Evolutionary conservation across 1,140 invertebrate genomes (phyloP).

Genomic region (Thaumatotibia leucotreta): DNA sequence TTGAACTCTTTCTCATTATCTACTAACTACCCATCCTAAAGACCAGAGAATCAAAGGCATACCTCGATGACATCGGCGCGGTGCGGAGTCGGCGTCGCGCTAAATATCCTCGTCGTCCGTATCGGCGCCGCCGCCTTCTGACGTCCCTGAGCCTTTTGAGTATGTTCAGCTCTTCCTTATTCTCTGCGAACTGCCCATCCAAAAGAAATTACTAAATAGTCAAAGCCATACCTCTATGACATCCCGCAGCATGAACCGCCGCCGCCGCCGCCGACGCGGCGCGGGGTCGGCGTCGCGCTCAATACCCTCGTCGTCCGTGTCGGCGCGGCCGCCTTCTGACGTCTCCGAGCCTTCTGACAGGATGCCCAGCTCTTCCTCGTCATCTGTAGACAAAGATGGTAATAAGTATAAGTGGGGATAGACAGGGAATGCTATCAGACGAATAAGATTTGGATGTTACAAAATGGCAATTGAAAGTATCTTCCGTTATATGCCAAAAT

Average conservation of each 20-base stretch:
- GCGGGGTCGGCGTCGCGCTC: constrained; percentile 90
- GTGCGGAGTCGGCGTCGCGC: constrained; percentile 87
- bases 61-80: constrained; percentile 27
- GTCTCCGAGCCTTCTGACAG: constrained; percentile 55
- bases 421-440: too few relatives aligned
- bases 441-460: neutral
- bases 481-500: too few relatives aligned
- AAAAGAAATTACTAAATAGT: too few relatives aligned
- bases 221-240: constrained; percentile 55
- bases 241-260: constrained; percentile 61
- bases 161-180: constrained; percentile 55
- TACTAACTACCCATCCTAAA: too few relatives aligned
- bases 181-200: constrained; percentile 46
- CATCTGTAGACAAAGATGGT: constrained; percentile 38
- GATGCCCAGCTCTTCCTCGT: constrained; percentile 54
- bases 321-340: constrained; percentile 71
- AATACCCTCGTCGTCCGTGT: constrained; percentile 93
- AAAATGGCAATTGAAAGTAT: neutral
- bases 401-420: too few relatives aligned
- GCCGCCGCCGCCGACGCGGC: constrained; percentile 56
- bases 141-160: constrained; percentile 55
- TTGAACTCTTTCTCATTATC: constrained; percentile 58
- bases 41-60: too few relatives aligned
- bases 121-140: constrained; percentile 75
- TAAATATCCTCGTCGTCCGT: constrained; percentile 94